These are phyloP conservation scores for Syrmaticus mikado DNA, from an alignment of 2,113 vertebrate species.

Conservation along the genomic window DNA sequence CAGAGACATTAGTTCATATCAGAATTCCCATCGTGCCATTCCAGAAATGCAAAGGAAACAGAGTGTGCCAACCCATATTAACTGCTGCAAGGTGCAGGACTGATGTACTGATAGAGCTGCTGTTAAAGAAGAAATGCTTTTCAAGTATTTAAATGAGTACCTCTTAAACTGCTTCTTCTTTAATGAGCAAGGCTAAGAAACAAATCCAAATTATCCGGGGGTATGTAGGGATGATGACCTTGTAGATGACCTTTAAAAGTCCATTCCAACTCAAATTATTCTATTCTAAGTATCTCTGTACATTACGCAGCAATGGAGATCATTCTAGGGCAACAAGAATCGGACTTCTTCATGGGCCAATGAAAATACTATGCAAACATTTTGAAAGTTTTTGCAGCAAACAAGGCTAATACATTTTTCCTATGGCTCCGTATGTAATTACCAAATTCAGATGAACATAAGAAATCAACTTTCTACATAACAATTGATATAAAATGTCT, in stretches of 20 bases:
- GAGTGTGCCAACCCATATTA: not conserved
- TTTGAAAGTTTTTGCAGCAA: not conserved
- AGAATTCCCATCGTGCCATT: fast-evolving
- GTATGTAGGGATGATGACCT: not conserved
- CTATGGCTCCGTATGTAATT: not conserved
- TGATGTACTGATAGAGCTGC: not conserved
- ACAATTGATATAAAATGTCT: not conserved
- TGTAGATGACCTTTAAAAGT: too few species aligned
- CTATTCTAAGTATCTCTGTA: not conserved
- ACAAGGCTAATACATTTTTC: not conserved
- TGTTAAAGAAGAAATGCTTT: not conserved
- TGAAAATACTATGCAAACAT: not conserved
- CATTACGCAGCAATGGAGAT: not conserved
- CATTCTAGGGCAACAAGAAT: not conserved
- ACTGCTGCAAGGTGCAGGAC: not conserved
- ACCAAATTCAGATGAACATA: not conserved
- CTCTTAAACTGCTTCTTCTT: not conserved
- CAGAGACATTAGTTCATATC: not conserved
- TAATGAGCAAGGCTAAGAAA: not conserved
- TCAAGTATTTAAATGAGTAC: not conserved
- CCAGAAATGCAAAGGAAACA: not conserved
- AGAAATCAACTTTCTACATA: not conserved
- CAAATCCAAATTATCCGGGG: not conserved
- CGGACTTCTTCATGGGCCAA: not conserved
- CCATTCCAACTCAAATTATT: too few species aligned